Base-by-base conservation (phyloP, 1,140 invertebrate species). In the Zaprionus camerounensis region DNA sequence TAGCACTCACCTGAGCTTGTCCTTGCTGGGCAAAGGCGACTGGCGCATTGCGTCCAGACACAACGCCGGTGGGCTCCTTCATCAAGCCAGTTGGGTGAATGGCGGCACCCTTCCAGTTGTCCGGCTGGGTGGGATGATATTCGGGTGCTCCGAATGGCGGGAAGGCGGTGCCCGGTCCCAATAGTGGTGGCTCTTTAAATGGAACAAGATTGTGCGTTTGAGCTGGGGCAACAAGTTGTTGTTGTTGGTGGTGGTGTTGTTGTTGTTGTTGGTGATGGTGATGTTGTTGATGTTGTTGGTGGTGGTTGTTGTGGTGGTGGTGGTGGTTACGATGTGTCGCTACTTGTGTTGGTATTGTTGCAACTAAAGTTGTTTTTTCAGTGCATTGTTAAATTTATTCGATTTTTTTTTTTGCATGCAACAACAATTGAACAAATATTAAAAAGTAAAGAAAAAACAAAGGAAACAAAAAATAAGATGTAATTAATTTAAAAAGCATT, bases 141-240 rank as follows among this genome's bases (percentile, higher is more conserved):
- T 93, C 92, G 58, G 91, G 82, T 74, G 91, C 82, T 28, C 91
- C 92, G 80, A 92, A 93, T 83, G 81, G 82, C 57, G 92, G 82
- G 76, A 93, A 93, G 59, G 80, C 85, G 71, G 92, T 82, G 59
- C 92, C 92, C 65, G 92, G 88, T 88, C 92, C 92, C 87, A 93
- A 76, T 71, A 93, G 83, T 78, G 92, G 91, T 80, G 92, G 92
- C 81, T 93, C 92, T 93, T 93, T 92, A 92, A 92, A 92, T 92
- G 84, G 90, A 92, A 78, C 87, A 92, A 91, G 92, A 92, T 92
- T 92, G 84, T 90, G 82, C 84, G 91, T 74, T 91, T 86, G 82
- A 81, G 88, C 79, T 88, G 84, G 80, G 67, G 83, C 80, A 82
- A 84, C 83, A 79, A 91, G 80, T 80, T 92, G 83, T 73, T 92